A percentile compares a stretch with the other conserved stretches of the same genome.
Evolutionary conservation across 2,888 invertebrate genomes (phyloP).

Genomic region (Ophion obscuratus): DNA sequence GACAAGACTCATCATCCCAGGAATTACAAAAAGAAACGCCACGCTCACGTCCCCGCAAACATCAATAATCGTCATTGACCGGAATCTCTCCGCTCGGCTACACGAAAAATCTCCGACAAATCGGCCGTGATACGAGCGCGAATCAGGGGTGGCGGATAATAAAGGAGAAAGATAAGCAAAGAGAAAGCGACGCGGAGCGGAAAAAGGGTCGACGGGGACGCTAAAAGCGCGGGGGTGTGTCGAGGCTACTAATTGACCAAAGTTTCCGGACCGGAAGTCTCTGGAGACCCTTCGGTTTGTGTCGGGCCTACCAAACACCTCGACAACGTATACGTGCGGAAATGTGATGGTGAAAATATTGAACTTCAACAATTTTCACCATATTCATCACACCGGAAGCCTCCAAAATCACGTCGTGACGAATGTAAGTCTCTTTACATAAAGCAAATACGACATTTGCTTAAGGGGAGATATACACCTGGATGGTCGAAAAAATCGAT

Average conservation of each 20-base stretch:
- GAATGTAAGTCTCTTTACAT: too few species aligned
- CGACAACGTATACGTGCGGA: neutral
- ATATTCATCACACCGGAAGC: too few species aligned
- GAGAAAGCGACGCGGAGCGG: slow-evolving; percentile 35
- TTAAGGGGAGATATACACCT: too few species aligned
- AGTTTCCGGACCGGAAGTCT: slow-evolving; percentile 58
- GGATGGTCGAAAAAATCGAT: too few species aligned
- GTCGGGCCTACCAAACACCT: slow-evolving; percentile 18
- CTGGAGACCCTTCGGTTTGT: slow-evolving; percentile 40
- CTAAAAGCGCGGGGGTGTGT: slow-evolving; percentile 55
- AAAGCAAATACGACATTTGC: too few species aligned
- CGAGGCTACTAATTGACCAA: slow-evolving; percentile 56
- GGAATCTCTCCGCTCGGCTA: slow-evolving; percentile 9
- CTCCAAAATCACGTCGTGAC: too few species aligned
- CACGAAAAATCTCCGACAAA: slow-evolving; percentile 27
- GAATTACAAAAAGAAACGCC: neutral
- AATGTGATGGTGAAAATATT: neutral
- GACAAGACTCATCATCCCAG: neutral
- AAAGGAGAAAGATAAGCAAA: slow-evolving; percentile 34
- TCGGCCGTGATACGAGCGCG: neutral
- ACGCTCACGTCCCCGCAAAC: neutral
- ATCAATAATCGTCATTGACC: slow-evolving; percentile 21
- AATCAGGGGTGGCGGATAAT: slow-evolving; percentile 7
- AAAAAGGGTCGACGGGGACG: slow-evolving; percentile 19
- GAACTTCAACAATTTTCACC: neutral